phyloP scores from a whole-genome alignment of 1,140 invertebrate species.

The Diachasma alloeum region DNA sequence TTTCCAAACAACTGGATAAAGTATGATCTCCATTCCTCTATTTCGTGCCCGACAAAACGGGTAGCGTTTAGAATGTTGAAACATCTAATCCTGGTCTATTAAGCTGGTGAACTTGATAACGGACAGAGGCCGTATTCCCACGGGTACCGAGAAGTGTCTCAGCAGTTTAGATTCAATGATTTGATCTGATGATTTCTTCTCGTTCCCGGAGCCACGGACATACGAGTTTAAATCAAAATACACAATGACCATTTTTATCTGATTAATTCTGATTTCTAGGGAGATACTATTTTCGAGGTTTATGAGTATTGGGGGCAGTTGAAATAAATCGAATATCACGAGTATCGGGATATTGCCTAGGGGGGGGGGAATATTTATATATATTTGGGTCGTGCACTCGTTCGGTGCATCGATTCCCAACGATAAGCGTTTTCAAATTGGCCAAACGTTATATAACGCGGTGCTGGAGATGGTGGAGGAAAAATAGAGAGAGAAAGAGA shows the following conservation, averaged over 20 bases:
- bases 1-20: background rate
- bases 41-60: background rate
- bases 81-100: background rate
- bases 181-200: background rate
- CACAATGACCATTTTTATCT: background rate
- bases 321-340: background rate
- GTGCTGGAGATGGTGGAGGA: background rate
- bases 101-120: background rate
- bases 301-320: background rate
- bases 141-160: background rate
- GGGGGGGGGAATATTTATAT: background rate
- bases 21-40: background rate
- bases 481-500: background rate
- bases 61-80: background rate
- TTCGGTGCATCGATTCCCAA: background rate
- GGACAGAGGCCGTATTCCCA: background rate
- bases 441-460: background rate
- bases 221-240: background rate
- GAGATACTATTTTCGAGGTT: background rate
- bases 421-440: conserved; percentile 8
- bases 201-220: background rate
- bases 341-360: background rate
- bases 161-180: background rate
- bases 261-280: background rate
- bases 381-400: conserved; percentile 6